These are phyloP conservation scores for Takifugu ocellatus DNA, from an alignment of 2,797 vertebrate genomes.

Conservation along the genomic window DNA sequence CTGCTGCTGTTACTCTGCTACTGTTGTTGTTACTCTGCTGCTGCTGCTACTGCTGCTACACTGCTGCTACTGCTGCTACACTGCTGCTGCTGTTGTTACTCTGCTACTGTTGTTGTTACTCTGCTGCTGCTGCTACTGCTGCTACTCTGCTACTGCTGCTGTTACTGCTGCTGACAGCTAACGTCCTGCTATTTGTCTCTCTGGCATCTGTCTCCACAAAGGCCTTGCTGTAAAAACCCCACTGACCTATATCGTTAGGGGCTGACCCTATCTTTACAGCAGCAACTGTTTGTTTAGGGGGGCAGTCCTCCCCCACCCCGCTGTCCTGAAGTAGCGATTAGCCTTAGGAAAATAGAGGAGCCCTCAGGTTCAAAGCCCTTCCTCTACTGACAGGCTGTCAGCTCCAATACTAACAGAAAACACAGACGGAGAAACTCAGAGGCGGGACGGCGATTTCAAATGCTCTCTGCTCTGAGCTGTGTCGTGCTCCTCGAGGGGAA, in stretches of 20 bases:
- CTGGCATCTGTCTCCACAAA: constrained; percentile 77
- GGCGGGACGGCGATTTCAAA: constrained; percentile 62
- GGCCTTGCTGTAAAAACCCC: constrained; percentile 63
- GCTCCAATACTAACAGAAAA: constrained; percentile 68
- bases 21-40: too few relatives aligned
- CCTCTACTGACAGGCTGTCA: constrained; percentile 67
- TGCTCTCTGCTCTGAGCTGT: constrained; percentile 41
- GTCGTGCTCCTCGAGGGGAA: constrained; percentile 32
- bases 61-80: too few relatives aligned
- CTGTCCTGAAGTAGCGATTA: constrained; percentile 68
- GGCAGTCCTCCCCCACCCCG: constrained; percentile 30
- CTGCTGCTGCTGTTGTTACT: too few relatives aligned
- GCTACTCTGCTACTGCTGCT: constrained; percentile 53
- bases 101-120: too few relatives aligned
- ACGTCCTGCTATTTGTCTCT: constrained; percentile 75
- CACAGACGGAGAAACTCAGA: constrained; percentile 54
- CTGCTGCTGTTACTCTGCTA: too few relatives aligned
- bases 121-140: too few relatives aligned
- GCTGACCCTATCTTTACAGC: constrained; percentile 66
- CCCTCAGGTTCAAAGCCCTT: constrained; percentile 70
- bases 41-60: too few relatives aligned
- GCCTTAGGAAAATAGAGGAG: constrained; percentile 61
- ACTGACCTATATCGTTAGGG: constrained; percentile 71
- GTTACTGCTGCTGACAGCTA: constrained; percentile 69
- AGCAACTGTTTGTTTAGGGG: constrained; percentile 74